Percentiles rank a stretch among this genome's conserved stretches.
phyloP scores from a whole-genome alignment of 1,140 invertebrate genomes.

The Macrosteles quadrilineatus region DNA sequence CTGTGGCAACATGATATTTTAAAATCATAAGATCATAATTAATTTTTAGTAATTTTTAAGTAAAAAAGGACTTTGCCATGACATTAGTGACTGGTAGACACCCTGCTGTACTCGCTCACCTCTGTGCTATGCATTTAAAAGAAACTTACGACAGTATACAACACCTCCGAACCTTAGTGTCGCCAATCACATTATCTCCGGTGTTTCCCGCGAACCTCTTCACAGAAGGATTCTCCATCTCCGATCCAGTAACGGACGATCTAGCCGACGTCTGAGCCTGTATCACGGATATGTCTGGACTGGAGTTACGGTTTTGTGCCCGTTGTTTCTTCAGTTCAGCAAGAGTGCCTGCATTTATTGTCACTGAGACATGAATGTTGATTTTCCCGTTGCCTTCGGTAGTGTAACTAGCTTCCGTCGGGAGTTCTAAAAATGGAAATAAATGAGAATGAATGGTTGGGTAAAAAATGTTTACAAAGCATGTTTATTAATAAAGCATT shows the following conservation, averaged over 20 bases:
- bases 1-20: too few relatives aligned
- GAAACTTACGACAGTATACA: conserved; percentile 52
- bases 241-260: conserved; percentile 44
- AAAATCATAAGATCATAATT: too few relatives aligned
- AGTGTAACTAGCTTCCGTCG: conserved; percentile 49
- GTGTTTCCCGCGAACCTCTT: conserved; percentile 66
- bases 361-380: conserved; percentile 79
- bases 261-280: conserved; percentile 1
- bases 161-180: conserved; percentile 62
- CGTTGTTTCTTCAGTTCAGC: conserved; percentile 89
- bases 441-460: conserved; percentile 4
- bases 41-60: too few relatives aligned
- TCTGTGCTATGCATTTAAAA: too few relatives aligned
- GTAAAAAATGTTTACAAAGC: conserved; percentile 4
- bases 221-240: conserved; percentile 52
- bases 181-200: conserved; percentile 64
- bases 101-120: too few relatives aligned
- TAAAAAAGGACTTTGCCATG: too few relatives aligned
- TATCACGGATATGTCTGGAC: conserved; percentile 35
- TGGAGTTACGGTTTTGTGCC: conserved; percentile 72
- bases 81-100: too few relatives aligned
- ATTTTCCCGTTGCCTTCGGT: conserved; percentile 83
- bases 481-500: background rate
- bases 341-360: conserved; percentile 65
- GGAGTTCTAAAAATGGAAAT: conserved; percentile 38